Conservation (phyloP, 1,140 invertebrate genomes). For the Thaumatotibia leucotreta region DNA sequence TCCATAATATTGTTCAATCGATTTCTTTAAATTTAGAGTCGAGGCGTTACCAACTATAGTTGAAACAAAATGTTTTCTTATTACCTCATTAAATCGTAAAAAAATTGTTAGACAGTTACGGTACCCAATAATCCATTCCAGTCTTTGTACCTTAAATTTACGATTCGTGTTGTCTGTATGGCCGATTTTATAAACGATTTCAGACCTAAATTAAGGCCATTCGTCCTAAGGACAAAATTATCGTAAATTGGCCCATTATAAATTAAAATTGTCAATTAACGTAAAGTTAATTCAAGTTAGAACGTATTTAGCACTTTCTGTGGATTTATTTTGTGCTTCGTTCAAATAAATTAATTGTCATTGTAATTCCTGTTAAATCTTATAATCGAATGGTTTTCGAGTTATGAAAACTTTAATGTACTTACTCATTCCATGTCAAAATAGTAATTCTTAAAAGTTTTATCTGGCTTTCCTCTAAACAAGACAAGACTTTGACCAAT, state of each 20-base stretch:
- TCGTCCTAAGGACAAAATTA: neutral
- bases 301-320: constrained; percentile 2
- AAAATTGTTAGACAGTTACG: constrained; percentile 32
- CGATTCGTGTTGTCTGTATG: constrained; percentile 31
- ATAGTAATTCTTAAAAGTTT: constrained; percentile 13
- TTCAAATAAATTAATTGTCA: neutral
- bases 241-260: neutral
- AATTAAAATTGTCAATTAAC: constrained; percentile 11
- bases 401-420: constrained; percentile 9
- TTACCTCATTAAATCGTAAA: neutral
- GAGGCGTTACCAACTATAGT: neutral
- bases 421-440: constrained; percentile 14
- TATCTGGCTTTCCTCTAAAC: constrained; percentile 7
- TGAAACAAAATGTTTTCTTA: neutral
- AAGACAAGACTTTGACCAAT: constrained; percentile 20
- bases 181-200: neutral
- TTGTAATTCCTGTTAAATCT: neutral
- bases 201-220: neutral
- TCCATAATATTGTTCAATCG: too few relatives aligned
- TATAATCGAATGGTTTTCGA: constrained; percentile 11
- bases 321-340: neutral
- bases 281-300: constrained; percentile 7
- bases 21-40: too few relatives aligned
- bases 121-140: constrained; percentile 45
- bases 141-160: constrained; percentile 31